A percentile compares a stretch with the other conserved stretches of the same genome.
phyloP scores from a whole-genome alignment of 1,140 invertebrate genomes.

The Doryteuthis pealeii region DNA sequence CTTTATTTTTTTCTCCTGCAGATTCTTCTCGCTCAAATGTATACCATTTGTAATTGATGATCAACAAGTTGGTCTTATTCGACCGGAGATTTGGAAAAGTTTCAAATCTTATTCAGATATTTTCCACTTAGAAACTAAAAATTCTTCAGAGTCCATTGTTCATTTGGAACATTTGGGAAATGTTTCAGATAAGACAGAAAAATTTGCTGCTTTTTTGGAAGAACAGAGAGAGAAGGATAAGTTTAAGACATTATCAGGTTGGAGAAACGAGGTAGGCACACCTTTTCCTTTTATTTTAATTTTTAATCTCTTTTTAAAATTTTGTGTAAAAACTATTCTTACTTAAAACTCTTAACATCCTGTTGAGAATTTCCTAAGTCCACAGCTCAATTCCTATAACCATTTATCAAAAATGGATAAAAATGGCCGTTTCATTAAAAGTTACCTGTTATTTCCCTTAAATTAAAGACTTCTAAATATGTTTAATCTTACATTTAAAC shows the following conservation, averaged over 20 bases:
- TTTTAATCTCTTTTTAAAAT: too few relatives aligned
- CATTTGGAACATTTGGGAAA: constrained; percentile 69
- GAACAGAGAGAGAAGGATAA: constrained; percentile 70
- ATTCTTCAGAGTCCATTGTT: constrained; percentile 57
- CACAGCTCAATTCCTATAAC: too few relatives aligned
- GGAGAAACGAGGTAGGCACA: constrained; percentile 80
- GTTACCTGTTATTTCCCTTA: too few relatives aligned
- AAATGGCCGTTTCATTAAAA: too few relatives aligned
- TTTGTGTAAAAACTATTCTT: too few relatives aligned
- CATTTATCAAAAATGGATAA: too few relatives aligned
- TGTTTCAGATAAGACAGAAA: constrained; percentile 75
- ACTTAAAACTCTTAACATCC: too few relatives aligned
- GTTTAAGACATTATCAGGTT: constrained; percentile 77
- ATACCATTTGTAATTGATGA: constrained; percentile 84
- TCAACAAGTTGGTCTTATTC: constrained; percentile 82
- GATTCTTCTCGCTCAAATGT: constrained; percentile 54
- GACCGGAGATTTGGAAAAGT: constrained; percentile 77
- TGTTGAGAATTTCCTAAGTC: too few relatives aligned
- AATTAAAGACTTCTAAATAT: too few relatives aligned
- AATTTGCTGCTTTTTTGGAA: constrained; percentile 77
- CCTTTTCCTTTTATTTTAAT: neutral
- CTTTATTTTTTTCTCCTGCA: constrained; percentile 24
- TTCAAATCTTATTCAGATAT: constrained; percentile 78
- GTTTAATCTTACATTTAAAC: too few relatives aligned
- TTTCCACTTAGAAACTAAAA: constrained; percentile 62